Evolutionary conservation across 2,113 vertebrate species (phyloP), one percentile per base, ranked within the genome.

Genomic region (Coptodon rendalli): DNA sequence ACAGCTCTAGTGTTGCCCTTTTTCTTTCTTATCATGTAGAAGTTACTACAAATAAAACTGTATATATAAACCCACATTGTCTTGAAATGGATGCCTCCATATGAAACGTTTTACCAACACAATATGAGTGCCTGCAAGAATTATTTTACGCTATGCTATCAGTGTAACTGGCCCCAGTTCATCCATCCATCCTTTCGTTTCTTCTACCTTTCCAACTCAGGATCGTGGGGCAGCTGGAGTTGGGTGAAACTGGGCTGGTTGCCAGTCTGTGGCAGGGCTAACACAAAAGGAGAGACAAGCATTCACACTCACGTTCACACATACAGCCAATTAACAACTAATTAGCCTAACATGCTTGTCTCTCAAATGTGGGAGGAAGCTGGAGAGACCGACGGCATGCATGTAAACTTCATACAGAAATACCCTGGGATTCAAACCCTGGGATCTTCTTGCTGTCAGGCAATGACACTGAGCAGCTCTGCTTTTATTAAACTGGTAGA

Each of bases 1-100:
- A 78, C 45, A 78, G 56, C 57, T 14, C 9, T 87, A 40, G 6
- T 3, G 3, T 86, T 85, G 83, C 3, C 9, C 34, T 80, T 50
- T 71, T 76, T 38, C 63, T 61, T 56, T 68, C 53, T 61, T 19
- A 1, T 87, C 40, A 36, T 86, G 80, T 94, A 89, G 80, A 36
- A 81, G 59, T 85, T 81, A 81, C 34, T 14, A 61, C 36, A 87
- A 94, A 94, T 95, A 93, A 93, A 95, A 73, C 1, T 76, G 36
- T 87, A 82, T 81, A 86, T 81, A 19, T 86, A 43, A 85, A 9
- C 54, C 43, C 48, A 61, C 19, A 13, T 43, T 90, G 31, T 53
- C 17, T 31, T 82, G 12, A 86, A 14, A 50, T 78, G 78, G 7
- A 76, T 22, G 43, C 14, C 40, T 59, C 45, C 53, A 22, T 43